Evolutionary conservation across 2,888 invertebrate genomes (phyloP).

Genomic region (Amorpha juglandis): DNA sequence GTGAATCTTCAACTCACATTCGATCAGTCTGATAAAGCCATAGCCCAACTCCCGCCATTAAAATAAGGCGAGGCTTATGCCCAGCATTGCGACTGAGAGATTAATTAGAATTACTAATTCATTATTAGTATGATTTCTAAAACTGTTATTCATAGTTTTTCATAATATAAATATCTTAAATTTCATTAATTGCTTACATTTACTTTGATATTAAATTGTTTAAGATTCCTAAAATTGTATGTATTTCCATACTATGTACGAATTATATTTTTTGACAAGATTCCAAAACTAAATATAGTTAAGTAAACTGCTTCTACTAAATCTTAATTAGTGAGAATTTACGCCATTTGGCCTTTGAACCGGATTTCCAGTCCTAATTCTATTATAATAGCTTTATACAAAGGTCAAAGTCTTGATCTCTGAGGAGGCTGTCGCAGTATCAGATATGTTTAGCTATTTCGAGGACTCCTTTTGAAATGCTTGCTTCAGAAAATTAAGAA

Average conservation of each 20-base stretch:
- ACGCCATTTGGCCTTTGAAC: slow-evolving; percentile 25
- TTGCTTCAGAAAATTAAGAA: too few species aligned
- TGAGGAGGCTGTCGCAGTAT: slow-evolving; percentile 8
- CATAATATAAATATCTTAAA: too few species aligned
- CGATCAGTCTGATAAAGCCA: too few species aligned
- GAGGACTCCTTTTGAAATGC: neutral
- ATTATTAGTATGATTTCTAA: too few species aligned
- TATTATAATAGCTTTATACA: slow-evolving; percentile 26
- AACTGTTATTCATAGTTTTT: too few species aligned
- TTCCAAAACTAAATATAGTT: slow-evolving; percentile 12
- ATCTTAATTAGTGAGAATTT: slow-evolving; percentile 25
- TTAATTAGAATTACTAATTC: too few species aligned
- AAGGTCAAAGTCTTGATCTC: slow-evolving; percentile 37
- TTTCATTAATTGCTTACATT: too few species aligned
- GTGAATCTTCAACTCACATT: too few species aligned
- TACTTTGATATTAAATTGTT: neutral
- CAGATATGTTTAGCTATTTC: neutral
- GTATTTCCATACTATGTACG: neutral
- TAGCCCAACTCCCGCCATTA: too few species aligned
- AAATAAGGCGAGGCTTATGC: too few species aligned
- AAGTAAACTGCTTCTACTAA: slow-evolving; percentile 6
- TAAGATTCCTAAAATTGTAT: neutral
- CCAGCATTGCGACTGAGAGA: too few species aligned
- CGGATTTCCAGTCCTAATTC: slow-evolving; percentile 24
- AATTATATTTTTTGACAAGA: neutral